These are phyloP conservation scores for Nomada goodeniana DNA, from an alignment of 2,888 invertebrate species.

Conservation along the genomic window DNA sequence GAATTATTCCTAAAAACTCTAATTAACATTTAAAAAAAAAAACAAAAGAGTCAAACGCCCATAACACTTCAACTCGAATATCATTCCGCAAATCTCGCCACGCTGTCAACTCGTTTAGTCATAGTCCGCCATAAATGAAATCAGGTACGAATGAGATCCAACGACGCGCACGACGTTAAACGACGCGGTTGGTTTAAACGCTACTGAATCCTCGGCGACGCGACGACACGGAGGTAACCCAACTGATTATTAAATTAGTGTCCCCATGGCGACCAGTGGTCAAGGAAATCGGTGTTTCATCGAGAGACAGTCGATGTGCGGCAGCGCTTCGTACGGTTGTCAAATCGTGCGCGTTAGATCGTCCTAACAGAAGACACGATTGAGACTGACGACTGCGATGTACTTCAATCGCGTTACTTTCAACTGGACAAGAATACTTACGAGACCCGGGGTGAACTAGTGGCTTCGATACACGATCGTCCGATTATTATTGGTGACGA, in stretches of 20 bases:
- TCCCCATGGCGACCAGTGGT: conserved; percentile 75
- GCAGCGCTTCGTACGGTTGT: conserved; percentile 35
- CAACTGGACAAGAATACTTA: neutral
- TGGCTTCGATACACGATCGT: neutral
- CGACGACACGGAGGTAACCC: conserved; percentile 8
- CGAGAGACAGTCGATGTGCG: conserved; percentile 69
- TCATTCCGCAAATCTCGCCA: neutral
- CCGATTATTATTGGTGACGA: conserved; percentile 28
- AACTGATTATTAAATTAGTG: conserved; percentile 77
- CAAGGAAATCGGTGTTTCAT: conserved; percentile 67
- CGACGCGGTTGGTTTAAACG: conserved; percentile 10
- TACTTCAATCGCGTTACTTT: neutral
- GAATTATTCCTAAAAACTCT: too few species aligned
- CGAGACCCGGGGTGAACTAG: neutral
- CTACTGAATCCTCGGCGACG: neutral
- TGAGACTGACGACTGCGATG: conserved; percentile 2
- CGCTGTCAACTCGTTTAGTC: neutral
- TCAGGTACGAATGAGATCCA: neutral
- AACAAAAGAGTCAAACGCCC: neutral
- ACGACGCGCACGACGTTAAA: conserved; percentile 1
- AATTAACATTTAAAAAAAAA: too few species aligned
- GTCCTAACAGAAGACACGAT: neutral
- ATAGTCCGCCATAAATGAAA: neutral
- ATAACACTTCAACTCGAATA: neutral
- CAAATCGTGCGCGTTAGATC: conserved; percentile 22